These are phyloP conservation scores for Archips crataeganus DNA, from an alignment of 2,888 invertebrate species.

Conservation along the genomic window DNA sequence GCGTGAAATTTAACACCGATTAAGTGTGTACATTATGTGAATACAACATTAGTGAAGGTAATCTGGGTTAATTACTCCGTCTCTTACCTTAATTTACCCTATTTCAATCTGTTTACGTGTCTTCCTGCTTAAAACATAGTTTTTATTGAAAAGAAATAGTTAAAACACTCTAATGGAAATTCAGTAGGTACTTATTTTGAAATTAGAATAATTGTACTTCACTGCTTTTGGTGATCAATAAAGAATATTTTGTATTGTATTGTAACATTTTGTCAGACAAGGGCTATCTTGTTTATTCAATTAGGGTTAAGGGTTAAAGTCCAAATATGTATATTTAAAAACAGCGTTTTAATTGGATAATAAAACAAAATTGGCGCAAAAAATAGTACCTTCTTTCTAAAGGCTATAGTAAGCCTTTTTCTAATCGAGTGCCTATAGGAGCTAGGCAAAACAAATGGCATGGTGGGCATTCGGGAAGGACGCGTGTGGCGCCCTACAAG, in stretches of 20 bases:
- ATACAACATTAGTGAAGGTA: constrained; percentile 9
- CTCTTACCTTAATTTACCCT: constrained; percentile 4
- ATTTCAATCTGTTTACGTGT: neutral
- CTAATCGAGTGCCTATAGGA: neutral
- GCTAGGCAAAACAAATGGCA: constrained; percentile 30
- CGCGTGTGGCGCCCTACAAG: constrained; percentile 39
- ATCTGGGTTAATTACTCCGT: constrained; percentile 6
- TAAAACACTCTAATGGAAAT: neutral
- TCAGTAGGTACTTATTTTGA: neutral
- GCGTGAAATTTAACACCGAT: constrained; percentile 9
- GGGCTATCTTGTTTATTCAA: neutral
- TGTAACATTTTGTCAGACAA: neutral
- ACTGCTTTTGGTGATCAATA: no score
- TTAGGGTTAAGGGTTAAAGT: neutral
- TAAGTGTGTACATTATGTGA: constrained; percentile 7
- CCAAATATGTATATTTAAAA: neutral
- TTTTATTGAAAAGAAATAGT: neutral
- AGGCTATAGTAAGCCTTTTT: neutral
- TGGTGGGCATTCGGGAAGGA: constrained; percentile 25
- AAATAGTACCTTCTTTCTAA: neutral
- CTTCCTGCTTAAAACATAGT: neutral
- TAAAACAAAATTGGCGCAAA: neutral
- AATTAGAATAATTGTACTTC: neutral
- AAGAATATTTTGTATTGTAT: no score
- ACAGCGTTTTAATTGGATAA: neutral